Percentiles rank a stretch among this genome's conserved stretches.
Conservation (phyloP, 2,113 vertebrate species). For the Prinia subflava region DNA sequence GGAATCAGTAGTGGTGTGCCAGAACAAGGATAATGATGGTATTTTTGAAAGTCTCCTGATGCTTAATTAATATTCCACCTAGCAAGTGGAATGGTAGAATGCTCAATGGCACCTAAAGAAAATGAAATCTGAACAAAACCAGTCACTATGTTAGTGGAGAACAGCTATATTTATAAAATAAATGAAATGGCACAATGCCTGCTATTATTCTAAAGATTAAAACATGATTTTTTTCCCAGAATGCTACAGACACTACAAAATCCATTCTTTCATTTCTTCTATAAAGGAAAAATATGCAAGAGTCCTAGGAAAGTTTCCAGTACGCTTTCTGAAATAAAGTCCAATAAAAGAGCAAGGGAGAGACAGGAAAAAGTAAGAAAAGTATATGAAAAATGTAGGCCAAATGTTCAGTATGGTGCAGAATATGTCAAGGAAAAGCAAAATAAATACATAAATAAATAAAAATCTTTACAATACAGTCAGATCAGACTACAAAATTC, state of each 20-base stretch:
- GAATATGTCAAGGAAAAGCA: background rate
- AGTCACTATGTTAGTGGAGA: background rate
- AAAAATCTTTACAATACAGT: background rate
- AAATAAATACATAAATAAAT: background rate
- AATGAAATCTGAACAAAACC: background rate
- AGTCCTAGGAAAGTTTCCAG: background rate
- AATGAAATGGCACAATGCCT: background rate
- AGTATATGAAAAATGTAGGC: background rate
- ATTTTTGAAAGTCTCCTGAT: background rate
- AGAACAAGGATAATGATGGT: background rate
- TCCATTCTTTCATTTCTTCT: background rate
- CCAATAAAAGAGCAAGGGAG: background rate
- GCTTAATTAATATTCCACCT: background rate
- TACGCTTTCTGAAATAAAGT: background rate
- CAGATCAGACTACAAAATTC: background rate
- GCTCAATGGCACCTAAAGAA: background rate
- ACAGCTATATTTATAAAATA: conserved; percentile 10
- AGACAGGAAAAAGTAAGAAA: background rate
- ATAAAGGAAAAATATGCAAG: background rate
- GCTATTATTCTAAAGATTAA: background rate
- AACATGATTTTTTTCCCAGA: fast-evolving
- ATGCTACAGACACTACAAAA: background rate
- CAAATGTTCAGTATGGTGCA: background rate
- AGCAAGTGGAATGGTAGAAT: background rate
- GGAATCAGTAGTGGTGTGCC: background rate